Conservation (phyloP, 2,113 vertebrate genomes). For the Dipodomys merriami region DNA sequence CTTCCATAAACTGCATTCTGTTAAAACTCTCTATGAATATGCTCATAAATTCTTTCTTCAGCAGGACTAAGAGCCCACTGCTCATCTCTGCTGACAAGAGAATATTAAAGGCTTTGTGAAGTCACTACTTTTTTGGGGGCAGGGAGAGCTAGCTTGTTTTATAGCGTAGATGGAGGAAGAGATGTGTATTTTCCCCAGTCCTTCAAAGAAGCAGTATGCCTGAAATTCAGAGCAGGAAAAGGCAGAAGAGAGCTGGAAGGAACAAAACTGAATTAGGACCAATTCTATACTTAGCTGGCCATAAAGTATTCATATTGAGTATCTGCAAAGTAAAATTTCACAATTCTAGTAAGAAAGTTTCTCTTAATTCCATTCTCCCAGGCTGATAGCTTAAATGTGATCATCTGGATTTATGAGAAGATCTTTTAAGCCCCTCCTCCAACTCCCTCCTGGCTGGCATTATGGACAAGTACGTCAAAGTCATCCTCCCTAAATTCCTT, state of each 20-base stretch:
- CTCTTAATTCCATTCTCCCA: background rate
- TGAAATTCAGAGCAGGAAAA: slow-evolving; percentile 3
- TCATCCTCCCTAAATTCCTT: slow-evolving; percentile 17
- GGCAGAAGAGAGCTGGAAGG: background rate
- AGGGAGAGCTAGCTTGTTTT: background rate
- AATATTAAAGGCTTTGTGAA: background rate
- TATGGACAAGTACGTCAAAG: background rate
- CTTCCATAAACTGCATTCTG: too few relatives aligned
- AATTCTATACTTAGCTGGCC: background rate
- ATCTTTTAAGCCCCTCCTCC: slow-evolving; percentile 4
- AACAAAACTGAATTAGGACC: background rate
- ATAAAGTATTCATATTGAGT: background rate
- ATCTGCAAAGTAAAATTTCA: background rate
- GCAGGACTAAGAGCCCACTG: too few relatives aligned
- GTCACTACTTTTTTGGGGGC: background rate
- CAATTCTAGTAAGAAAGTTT: background rate
- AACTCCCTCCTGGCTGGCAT: background rate
- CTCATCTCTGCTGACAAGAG: too few relatives aligned
- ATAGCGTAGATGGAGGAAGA: background rate
- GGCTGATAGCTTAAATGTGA: background rate
- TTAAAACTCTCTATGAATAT: too few relatives aligned
- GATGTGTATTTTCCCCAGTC: background rate
- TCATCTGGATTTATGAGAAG: background rate
- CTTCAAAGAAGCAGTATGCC: background rate
- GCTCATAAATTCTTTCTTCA: too few relatives aligned